Evolutionary conservation across 2,888 invertebrate species (phyloP).

Genomic region (Chalcosyrphus nemorum): DNA sequence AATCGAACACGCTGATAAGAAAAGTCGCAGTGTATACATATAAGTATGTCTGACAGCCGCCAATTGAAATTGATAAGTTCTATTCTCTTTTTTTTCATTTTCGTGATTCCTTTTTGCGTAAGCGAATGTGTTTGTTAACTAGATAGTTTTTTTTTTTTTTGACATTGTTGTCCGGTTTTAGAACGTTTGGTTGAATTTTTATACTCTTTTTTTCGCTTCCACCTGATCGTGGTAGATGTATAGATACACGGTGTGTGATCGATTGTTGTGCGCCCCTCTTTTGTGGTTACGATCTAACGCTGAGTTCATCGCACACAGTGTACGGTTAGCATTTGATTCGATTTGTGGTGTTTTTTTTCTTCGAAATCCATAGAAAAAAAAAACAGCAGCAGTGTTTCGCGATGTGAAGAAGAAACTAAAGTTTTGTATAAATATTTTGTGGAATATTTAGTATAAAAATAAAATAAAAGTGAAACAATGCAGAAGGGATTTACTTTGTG

Average conservation of each 20-base stretch:
- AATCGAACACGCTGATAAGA: slow-evolving; percentile 52
- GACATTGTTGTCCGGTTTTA: slow-evolving; percentile 29
- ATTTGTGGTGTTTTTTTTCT: slow-evolving; percentile 50
- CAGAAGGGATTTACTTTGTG: slow-evolving; percentile 23
- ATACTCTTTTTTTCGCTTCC: not conserved
- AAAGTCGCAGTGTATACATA: slow-evolving; percentile 3
- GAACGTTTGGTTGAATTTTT: slow-evolving; percentile 7
- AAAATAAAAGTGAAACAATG: not conserved
- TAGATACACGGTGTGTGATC: slow-evolving; percentile 53
- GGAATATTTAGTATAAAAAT: slow-evolving; percentile 36
- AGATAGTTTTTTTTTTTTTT: too few relatives aligned
- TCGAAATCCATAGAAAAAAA: slow-evolving; percentile 17
- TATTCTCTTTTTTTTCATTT: slow-evolving; percentile 17
- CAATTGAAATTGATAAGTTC: slow-evolving; percentile 36
- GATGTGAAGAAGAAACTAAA: not conserved
- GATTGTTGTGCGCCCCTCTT: slow-evolving; percentile 58
- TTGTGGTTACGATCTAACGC: slow-evolving; percentile 54
- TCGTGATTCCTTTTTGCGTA: slow-evolving; percentile 20
- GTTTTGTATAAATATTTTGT: slow-evolving; percentile 42
- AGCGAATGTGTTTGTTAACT: slow-evolving; percentile 7
- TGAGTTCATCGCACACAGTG: slow-evolving; percentile 68
- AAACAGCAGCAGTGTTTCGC: too few relatives aligned
- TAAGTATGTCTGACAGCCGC: slow-evolving; percentile 38
- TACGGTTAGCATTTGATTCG: slow-evolving; percentile 65
- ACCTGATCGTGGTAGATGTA: slow-evolving; percentile 8